Evolutionary conservation across 2,888 invertebrate species (phyloP).

Genomic region (Pandemis corylana): DNA sequence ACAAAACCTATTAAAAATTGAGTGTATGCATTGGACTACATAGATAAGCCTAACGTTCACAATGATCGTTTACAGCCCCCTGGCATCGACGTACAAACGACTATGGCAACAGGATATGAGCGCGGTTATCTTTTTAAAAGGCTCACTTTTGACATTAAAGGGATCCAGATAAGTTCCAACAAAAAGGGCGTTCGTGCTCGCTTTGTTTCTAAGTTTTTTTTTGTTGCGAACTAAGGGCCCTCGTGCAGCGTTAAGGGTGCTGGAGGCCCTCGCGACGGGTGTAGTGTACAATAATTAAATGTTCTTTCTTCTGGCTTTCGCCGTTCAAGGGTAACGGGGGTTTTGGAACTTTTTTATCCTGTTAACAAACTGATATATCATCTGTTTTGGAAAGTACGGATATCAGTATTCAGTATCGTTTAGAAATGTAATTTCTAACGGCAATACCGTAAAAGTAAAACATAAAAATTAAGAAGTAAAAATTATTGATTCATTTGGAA

Average conservation of each 20-base stretch:
- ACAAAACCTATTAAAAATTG: slow-evolving; percentile 20
- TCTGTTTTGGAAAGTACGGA: neutral
- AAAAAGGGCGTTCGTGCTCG: slow-evolving; percentile 21
- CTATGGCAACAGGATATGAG: slow-evolving; percentile 10
- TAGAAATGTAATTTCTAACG: no score
- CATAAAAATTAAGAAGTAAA: no score
- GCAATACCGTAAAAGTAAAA: no score
- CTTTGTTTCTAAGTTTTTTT: slow-evolving; percentile 32
- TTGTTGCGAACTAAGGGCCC: slow-evolving; percentile 6
- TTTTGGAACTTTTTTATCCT: neutral
- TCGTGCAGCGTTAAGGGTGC: slow-evolving; percentile 3
- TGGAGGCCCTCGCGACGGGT: neutral
- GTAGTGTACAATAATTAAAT: slow-evolving; percentile 29
- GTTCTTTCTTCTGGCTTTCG: slow-evolving; percentile 12
- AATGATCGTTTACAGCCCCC: neutral
- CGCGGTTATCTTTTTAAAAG: slow-evolving; percentile 36
- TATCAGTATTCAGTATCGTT: no score
- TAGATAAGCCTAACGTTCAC: slow-evolving; percentile 14
- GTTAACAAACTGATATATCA: neutral
- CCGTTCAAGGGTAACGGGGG: neutral
- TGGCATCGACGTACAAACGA: neutral
- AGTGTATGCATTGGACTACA: slow-evolving; percentile 10
- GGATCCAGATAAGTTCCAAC: slow-evolving; percentile 32
- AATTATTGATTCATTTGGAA: no score
- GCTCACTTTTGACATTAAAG: slow-evolving; percentile 36